Conservation (phyloP, 2,888 invertebrate species). For the Watsonalla binaria region DNA sequence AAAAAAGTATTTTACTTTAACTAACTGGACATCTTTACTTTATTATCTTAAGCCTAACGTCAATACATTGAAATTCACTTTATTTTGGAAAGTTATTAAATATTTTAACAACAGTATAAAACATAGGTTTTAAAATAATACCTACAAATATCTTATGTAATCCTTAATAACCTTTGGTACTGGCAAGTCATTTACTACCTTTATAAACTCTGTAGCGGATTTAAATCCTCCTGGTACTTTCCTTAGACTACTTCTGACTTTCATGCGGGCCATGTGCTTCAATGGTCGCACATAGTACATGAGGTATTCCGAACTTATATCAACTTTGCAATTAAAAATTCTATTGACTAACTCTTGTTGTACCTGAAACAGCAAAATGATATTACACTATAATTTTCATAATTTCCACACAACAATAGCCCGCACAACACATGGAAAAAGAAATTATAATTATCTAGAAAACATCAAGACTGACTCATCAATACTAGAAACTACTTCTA, state of each 20-base stretch:
- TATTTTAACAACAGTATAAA: too few relatives aligned
- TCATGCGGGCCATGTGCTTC: conserved; percentile 53
- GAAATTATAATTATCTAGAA: too few relatives aligned
- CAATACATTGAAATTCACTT: too few relatives aligned
- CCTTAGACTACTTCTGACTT: conserved; percentile 43
- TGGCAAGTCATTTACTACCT: conserved; percentile 37
- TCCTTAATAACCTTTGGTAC: conserved; percentile 31
- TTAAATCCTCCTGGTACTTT: conserved; percentile 23
- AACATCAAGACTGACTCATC: too few relatives aligned
- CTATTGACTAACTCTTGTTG: conserved; percentile 41
- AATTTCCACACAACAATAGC: too few relatives aligned
- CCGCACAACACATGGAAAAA: too few relatives aligned
- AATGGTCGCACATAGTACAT: conserved; percentile 40
- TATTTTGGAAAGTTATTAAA: too few relatives aligned
- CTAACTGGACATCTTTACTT: too few relatives aligned
- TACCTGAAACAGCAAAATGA: conserved; percentile 38
- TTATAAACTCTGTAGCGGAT: conserved; percentile 42
- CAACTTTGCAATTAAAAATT: conserved; percentile 34
- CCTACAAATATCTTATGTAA: conserved; percentile 47
- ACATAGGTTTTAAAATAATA: too few relatives aligned
- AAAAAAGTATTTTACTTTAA: too few relatives aligned
- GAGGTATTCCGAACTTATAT: conserved; percentile 31
- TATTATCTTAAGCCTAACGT: too few relatives aligned
- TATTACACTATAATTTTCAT: background rate
- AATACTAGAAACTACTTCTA: too few relatives aligned